Conservation (phyloP, 2,888 invertebrate species). For the Cantharis nigra region DNA sequence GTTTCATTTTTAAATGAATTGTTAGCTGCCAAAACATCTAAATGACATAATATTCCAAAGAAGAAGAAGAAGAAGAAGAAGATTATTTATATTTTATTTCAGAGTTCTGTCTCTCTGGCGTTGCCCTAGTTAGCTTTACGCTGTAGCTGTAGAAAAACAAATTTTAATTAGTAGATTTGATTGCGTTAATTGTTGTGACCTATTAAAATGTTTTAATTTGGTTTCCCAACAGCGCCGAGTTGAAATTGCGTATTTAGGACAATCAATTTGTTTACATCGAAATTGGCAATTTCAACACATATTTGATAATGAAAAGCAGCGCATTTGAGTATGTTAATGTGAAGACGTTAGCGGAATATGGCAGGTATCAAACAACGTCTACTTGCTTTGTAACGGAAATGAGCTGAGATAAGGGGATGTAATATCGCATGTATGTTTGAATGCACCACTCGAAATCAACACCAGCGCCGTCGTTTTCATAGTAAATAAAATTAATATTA, state of each 20-base stretch:
- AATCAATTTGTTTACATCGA: not conserved
- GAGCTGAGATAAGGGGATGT: not conserved
- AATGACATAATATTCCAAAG: too few species aligned
- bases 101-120: too few species aligned
- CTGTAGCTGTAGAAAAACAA: not conserved
- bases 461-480: not conserved
- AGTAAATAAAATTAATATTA: not conserved
- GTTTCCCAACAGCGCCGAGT: not conserved
- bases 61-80: too few species aligned
- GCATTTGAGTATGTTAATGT: not conserved
- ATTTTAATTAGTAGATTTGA: not conserved
- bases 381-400: not conserved
- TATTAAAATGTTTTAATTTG: not conserved
- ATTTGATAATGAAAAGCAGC: not conserved
- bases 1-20: too few species aligned
- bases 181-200: not conserved
- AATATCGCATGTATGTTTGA: not conserved
- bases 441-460: not conserved
- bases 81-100: too few species aligned
- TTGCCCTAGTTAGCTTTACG: too few species aligned
- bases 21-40: too few species aligned
- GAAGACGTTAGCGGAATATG: not conserved
- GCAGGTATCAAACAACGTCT: not conserved
- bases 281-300: not conserved
- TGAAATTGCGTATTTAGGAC: not conserved